Evolutionary conservation across 2,888 invertebrate species (phyloP).

Genomic region (Sminthurides aquaticus): DNA sequence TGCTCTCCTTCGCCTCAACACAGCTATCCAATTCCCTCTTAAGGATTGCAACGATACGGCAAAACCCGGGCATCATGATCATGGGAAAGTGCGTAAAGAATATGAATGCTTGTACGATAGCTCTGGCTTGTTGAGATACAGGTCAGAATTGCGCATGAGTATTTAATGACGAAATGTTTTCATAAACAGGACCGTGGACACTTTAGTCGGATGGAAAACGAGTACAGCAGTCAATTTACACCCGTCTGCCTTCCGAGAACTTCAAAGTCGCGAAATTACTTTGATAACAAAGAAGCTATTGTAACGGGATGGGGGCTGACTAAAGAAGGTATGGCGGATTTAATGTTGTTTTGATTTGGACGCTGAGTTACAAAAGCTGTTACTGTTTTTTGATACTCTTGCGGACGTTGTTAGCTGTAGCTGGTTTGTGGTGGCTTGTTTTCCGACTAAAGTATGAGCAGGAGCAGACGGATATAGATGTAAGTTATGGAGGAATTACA

Average conservation of each 20-base stretch:
- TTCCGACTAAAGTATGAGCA: too few relatives aligned
- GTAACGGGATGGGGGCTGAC: conserved; percentile 40
- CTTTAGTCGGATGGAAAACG: conserved; percentile 19
- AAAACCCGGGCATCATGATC: background rate
- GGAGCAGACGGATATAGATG: too few relatives aligned
- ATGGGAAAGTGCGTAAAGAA: too few relatives aligned
- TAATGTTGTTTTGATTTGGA: background rate
- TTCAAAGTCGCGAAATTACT: conserved; percentile 13
- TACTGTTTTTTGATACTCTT: too few relatives aligned
- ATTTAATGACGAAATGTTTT: too few relatives aligned
- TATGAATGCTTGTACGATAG: too few relatives aligned
- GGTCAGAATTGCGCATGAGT: too few relatives aligned
- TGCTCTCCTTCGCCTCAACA: conserved; percentile 30
- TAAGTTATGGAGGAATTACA: too few relatives aligned
- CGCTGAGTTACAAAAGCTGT: too few relatives aligned
- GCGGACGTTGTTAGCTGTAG: too few relatives aligned
- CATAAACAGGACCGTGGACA: conserved; percentile 12
- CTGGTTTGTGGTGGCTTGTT: too few relatives aligned
- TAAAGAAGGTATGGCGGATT: conserved; percentile 28
- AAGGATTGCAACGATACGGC: conserved; percentile 3
- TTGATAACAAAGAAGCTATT: conserved; percentile 26
- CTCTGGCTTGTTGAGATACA: too few relatives aligned
- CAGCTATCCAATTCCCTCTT: conserved; percentile 25
- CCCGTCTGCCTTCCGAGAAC: conserved; percentile 35
- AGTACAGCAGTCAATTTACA: conserved; percentile 20